These are phyloP conservation scores for Enteromius paludinosus DNA, from an alignment of 2,797 vertebrate genomes.

Conservation along the genomic window DNA sequence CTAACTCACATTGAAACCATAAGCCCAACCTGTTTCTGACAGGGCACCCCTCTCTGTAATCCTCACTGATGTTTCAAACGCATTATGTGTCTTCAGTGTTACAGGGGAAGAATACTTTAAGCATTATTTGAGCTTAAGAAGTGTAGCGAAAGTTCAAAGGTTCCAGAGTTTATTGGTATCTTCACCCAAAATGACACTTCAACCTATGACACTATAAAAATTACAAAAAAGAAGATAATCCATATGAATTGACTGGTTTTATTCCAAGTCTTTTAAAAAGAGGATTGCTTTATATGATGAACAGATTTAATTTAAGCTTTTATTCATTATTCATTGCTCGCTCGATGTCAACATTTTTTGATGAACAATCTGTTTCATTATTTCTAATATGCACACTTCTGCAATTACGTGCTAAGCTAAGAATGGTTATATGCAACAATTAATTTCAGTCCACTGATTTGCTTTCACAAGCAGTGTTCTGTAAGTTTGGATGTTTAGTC, in stretches of 20 bases:
- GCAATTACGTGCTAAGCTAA: background rate
- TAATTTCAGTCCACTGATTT: background rate
- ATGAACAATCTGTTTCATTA: background rate
- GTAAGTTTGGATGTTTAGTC: background rate
- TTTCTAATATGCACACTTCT: constrained; percentile 2
- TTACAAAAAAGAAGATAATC: background rate
- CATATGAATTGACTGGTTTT: background rate
- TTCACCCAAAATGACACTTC: background rate
- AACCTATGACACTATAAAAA: background rate
- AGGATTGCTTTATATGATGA: background rate
- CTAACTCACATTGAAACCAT: constrained; percentile 29
- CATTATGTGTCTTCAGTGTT: constrained; percentile 19
- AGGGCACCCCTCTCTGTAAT: constrained; percentile 7
- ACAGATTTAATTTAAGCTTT: background rate
- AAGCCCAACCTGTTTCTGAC: background rate
- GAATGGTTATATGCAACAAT: background rate
- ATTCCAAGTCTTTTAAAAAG: background rate
- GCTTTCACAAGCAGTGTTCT: background rate
- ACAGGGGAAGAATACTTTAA: constrained; percentile 9
- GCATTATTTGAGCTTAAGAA: constrained; percentile 4
- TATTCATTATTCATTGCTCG: background rate
- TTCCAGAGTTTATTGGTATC: background rate
- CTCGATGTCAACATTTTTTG: background rate
- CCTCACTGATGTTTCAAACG: constrained; percentile 31
- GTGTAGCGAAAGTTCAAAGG: background rate